phyloP scores from a whole-genome alignment of 2,888 invertebrate species.

The Leuctra nigra region DNA sequence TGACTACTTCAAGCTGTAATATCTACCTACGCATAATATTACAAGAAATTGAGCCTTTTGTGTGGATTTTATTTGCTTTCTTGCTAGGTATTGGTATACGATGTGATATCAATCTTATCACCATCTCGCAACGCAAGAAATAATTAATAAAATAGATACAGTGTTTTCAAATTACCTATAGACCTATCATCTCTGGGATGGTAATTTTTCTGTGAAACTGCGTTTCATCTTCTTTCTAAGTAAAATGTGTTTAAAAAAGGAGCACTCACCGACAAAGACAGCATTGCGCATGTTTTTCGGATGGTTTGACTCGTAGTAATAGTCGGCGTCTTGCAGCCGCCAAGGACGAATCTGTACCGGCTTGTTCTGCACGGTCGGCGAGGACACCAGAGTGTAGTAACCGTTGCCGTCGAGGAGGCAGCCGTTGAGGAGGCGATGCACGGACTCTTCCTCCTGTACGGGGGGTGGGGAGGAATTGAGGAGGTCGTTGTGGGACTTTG shows the following conservation, averaged over 20 bases:
- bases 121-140: neutral
- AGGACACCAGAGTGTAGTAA: conserved; percentile 5
- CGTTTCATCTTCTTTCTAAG: too few species aligned
- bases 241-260: too few species aligned
- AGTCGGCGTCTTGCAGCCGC: neutral
- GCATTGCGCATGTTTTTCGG: neutral
- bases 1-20: too few species aligned
- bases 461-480: neutral
- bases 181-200: too few species aligned
- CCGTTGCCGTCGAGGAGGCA: conserved; percentile 1
- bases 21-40: too few species aligned
- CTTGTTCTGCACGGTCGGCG: neutral
- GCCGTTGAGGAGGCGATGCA: conserved; percentile 1
- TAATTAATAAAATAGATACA: neutral
- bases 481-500: too few species aligned
- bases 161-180: too few species aligned
- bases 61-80: neutral
- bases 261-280: neutral
- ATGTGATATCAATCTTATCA: too few species aligned
- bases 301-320: neutral
- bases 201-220: too few species aligned
- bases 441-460: neutral
- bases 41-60: neutral
- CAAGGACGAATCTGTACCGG: conserved; percentile 3
- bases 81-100: too few species aligned